phyloP scores from a whole-genome alignment of 37 sponge, comb jelly and placozoan genomes.

The Petrosia ficiformis region DNA sequence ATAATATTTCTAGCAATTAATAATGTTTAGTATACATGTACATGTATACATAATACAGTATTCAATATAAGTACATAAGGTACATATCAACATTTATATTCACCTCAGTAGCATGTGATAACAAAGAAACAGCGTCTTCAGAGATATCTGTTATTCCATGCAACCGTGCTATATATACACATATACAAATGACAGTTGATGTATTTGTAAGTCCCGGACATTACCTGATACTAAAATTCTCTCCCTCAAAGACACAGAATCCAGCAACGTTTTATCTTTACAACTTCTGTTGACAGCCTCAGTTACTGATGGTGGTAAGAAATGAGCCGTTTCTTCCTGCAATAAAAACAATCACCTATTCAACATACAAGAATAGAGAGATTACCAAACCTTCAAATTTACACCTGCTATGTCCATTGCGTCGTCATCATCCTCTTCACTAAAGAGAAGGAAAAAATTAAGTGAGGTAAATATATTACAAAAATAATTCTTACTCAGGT shows the following conservation, averaged over 20 bases:
- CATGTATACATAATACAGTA: not conserved
- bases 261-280: conserved; percentile 38
- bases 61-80: not conserved
- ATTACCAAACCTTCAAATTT: conserved; percentile 64
- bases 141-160: conserved; percentile 48
- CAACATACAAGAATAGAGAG: not conserved
- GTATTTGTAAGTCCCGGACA: too few relatives aligned
- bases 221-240: conserved; percentile 34
- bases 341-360: not conserved
- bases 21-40: not conserved
- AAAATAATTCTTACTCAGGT: not conserved
- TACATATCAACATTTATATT: not conserved
- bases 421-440: conserved; percentile 58
- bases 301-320: conserved; percentile 45
- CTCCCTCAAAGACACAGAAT: conserved; percentile 11
- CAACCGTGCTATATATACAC: conserved; percentile 18
- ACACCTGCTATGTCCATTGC: conserved; percentile 70
- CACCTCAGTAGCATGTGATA: conserved; percentile 76
- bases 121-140: conserved; percentile 38
- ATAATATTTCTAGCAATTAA: not conserved
- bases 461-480: not conserved
- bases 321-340: conserved; percentile 73
- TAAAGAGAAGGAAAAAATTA: not conserved
- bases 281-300: conserved; percentile 27
- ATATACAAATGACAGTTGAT: too few relatives aligned